These are phyloP conservation scores for Menura novaehollandiae DNA, from an alignment of 2,113 vertebrate genomes.

Conservation along the genomic window DNA sequence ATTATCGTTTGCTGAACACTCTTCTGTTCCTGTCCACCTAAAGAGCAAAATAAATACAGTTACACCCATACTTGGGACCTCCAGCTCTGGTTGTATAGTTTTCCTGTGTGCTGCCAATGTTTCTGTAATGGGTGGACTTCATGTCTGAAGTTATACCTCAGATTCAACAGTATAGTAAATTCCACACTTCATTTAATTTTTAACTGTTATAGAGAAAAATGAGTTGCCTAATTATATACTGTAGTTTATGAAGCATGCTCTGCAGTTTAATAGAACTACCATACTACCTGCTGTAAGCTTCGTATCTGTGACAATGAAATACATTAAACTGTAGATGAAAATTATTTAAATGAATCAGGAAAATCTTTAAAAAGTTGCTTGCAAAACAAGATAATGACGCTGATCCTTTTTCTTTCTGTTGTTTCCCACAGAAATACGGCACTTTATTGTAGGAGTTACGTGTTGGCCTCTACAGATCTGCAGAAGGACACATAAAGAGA, in stretches of 20 bases:
- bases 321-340: not conserved
- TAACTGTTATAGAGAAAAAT: not conserved
- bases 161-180: not conserved
- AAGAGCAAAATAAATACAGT: not conserved
- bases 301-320: not conserved
- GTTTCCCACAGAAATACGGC: not conserved
- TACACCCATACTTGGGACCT: not conserved
- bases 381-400: not conserved
- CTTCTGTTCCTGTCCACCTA: constrained; percentile 89
- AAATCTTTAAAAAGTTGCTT: not conserved
- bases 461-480: not conserved
- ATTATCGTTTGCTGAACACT: constrained; percentile 78
- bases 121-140: not conserved
- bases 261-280: not conserved
- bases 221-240: not conserved
- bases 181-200: not conserved
- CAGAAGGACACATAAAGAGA: not conserved
- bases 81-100: fast-evolving
- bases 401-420: not conserved
- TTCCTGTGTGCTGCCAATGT: not conserved
- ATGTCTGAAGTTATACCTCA: not conserved
- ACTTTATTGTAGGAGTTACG: not conserved
- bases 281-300: not conserved
- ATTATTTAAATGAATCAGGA: not conserved
- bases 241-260: not conserved